Evolutionary conservation across 2,888 invertebrate genomes (phyloP).

Genomic region (Zhuqinia jingwanae): DNA sequence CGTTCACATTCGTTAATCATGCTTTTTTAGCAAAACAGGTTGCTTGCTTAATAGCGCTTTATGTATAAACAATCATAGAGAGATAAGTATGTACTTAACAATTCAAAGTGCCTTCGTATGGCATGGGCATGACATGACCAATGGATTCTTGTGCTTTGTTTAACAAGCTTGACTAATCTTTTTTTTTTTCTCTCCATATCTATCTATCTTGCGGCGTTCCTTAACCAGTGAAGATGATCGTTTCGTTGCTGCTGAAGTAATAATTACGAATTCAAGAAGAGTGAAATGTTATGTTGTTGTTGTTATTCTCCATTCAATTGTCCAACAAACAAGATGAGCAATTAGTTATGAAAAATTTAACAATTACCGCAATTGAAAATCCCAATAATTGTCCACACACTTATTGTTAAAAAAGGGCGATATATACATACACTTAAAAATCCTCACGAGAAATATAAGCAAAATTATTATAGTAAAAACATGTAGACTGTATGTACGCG

Average conservation of each 20-base stretch:
- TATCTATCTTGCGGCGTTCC: too few relatives aligned
- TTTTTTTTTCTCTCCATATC: background rate
- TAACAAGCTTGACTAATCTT: constrained; percentile 31
- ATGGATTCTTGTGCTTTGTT: constrained; percentile 12
- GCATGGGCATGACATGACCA: constrained; percentile 16
- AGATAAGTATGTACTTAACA: background rate
- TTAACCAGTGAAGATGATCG: too few relatives aligned
- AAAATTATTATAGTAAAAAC: background rate
- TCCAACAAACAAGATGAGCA: constrained; percentile 15
- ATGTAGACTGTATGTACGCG: background rate
- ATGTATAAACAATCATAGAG: background rate
- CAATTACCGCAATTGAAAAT: constrained; percentile 24
- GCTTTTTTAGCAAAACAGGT: constrained; percentile 29
- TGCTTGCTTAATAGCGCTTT: constrained; percentile 10
- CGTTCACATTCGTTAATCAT: constrained; percentile 28
- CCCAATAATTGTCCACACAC: constrained; percentile 9
- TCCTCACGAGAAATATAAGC: background rate
- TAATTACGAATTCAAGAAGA: constrained; percentile 9
- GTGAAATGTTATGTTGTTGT: constrained; percentile 31
- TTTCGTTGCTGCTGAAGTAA: background rate
- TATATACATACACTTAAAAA: too few relatives aligned
- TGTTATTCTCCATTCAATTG: constrained; percentile 5
- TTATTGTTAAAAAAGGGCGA: background rate
- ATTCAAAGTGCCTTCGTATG: background rate
- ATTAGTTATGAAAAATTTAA: constrained; percentile 10